Conservation (phyloP, 2,888 invertebrate species). For the Drosophila formosana region DNA sequence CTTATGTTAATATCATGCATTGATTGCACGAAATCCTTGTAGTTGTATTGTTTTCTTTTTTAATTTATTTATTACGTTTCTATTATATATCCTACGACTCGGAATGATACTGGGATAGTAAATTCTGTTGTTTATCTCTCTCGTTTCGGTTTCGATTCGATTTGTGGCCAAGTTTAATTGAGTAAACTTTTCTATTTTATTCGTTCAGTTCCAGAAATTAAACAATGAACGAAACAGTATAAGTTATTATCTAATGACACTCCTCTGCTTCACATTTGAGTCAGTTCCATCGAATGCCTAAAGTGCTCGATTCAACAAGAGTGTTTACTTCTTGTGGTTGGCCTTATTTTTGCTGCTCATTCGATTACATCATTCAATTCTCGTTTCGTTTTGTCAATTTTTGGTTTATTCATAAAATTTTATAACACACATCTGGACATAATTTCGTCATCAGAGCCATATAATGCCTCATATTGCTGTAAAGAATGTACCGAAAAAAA, state of each 20-base stretch:
- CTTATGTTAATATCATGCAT: conserved; percentile 35
- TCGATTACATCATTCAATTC: conserved; percentile 45
- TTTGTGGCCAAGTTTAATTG: conserved; percentile 41
- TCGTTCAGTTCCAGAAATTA: conserved; percentile 50
- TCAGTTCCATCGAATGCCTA: conserved; percentile 37
- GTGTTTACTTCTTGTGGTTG: conserved; percentile 40
- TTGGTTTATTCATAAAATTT: conserved; percentile 58
- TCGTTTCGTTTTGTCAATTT: conserved; percentile 36
- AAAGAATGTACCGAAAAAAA: conserved; percentile 32
- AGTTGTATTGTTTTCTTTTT: conserved; percentile 17
- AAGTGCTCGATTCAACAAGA: conserved; percentile 3
- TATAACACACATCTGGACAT: conserved; percentile 67
- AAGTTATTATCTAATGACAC: conserved; percentile 47
- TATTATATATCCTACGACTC: conserved; percentile 51
- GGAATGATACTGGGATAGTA: conserved; percentile 67
- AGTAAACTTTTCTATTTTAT: conserved; percentile 34
- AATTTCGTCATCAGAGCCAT: conserved; percentile 63
- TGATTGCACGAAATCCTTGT: conserved; percentile 41
- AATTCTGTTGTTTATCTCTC: conserved; percentile 25
- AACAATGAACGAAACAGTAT: conserved; percentile 45
- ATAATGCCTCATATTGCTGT: conserved; percentile 43
- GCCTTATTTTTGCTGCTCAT: conserved; percentile 43
- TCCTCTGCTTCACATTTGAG: conserved; percentile 72
- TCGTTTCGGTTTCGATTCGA: conserved; percentile 30
- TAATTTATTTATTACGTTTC: conserved; percentile 15